phyloP scores from a whole-genome alignment of 2,113 vertebrate genomes.

The Bufo gargarizans region DNA sequence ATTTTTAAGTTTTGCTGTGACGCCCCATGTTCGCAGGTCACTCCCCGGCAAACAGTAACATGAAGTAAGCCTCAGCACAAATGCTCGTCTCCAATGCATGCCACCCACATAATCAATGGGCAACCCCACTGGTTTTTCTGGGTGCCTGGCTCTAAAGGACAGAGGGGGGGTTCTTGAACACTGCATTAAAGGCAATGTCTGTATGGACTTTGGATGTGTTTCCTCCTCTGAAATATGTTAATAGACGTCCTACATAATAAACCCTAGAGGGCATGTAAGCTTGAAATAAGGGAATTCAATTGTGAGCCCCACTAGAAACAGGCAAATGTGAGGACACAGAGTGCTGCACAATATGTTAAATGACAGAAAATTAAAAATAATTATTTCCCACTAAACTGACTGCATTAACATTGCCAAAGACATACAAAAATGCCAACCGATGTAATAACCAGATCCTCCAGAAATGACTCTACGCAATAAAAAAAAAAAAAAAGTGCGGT shows the following conservation, averaged over 20 bases:
- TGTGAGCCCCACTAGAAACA: background rate
- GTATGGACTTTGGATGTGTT: background rate
- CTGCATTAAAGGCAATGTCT: background rate
- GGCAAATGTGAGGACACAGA: background rate
- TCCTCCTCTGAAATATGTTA: background rate
- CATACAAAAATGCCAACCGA: background rate
- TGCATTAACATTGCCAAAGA: background rate
- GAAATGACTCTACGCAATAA: background rate
- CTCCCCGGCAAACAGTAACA: too few species aligned
- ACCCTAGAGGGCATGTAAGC: background rate
- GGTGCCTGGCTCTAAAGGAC: background rate
- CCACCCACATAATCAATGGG: background rate
- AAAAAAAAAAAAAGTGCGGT: background rate
- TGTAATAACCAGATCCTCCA: background rate
- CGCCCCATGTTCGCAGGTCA: too few species aligned
- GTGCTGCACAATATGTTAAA: background rate
- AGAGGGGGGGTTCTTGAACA: background rate
- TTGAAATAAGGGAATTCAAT: background rate
- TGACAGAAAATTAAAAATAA: background rate
- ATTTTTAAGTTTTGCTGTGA: too few species aligned
- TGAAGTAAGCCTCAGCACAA: too few species aligned
- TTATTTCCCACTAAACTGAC: background rate
- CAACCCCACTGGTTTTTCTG: background rate
- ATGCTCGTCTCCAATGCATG: background rate
- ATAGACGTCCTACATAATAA: background rate